These are phyloP conservation scores for Caenorhabditis drosophilae DNA, from an alignment of 2,888 invertebrate genomes.

Conservation along the genomic window DNA sequence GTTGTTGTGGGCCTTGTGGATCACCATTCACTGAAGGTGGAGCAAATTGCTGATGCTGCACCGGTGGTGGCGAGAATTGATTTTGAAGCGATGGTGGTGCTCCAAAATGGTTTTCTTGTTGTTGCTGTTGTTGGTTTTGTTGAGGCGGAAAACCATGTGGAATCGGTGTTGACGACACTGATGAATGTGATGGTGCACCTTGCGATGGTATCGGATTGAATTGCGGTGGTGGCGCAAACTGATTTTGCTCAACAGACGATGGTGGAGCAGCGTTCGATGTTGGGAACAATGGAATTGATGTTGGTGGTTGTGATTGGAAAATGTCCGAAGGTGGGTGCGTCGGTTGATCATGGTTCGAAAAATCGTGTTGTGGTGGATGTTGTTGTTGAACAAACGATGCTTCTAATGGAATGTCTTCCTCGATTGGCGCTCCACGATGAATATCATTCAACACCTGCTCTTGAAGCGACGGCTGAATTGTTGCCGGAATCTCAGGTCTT, in stretches of 20 bases:
- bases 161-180: slow-evolving; percentile 43
- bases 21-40: slow-evolving; percentile 20
- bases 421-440: slow-evolving; percentile 24
- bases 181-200: slow-evolving; percentile 33
- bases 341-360: no score
- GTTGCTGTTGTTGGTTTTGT: slow-evolving; percentile 19
- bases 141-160: no score
- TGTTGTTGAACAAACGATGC: slow-evolving; percentile 1
- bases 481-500: slow-evolving; percentile 50
- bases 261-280: slow-evolving; percentile 41
- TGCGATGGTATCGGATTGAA: slow-evolving; percentile 11
- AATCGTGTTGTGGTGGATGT: neutral
- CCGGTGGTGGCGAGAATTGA: slow-evolving; percentile 7
- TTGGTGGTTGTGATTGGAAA: slow-evolving; percentile 22
- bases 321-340: slow-evolving; percentile 14
- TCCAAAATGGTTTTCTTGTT: slow-evolving; percentile 22
- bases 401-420: slow-evolving; percentile 40
- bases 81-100: slow-evolving; percentile 16
- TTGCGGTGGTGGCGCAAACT: slow-evolving; percentile 13
- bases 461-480: slow-evolving; percentile 58
- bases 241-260: slow-evolving; percentile 13
- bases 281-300: slow-evolving; percentile 53
- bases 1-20: slow-evolving; percentile 8
- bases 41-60: slow-evolving; percentile 14
- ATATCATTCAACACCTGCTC: slow-evolving; percentile 45